Evolutionary conservation across 2,888 invertebrate species (phyloP).

Genomic region (Caenorhabditis sp.): DNA sequence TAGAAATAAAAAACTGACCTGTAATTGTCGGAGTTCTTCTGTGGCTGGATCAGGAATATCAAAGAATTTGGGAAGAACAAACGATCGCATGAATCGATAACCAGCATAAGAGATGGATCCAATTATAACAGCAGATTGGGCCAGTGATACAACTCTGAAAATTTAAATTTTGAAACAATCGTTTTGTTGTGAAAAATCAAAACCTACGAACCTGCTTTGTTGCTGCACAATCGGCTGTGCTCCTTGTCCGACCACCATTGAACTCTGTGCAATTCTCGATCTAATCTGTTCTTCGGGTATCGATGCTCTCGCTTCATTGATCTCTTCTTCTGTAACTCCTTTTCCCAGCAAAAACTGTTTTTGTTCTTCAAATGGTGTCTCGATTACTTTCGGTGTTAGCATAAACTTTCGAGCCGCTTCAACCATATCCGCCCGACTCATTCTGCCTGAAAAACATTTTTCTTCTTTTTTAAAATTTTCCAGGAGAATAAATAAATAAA

Average conservation of each 20-base stretch:
- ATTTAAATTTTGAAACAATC: not conserved
- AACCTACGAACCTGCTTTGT: conserved; percentile 28
- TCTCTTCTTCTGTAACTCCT: conserved; percentile 65
- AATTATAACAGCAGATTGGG: conserved; percentile 61
- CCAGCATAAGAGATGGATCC: conserved; percentile 65
- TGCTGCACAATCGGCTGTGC: not conserved
- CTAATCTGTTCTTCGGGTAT: conserved; percentile 36
- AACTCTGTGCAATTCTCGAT: conserved; percentile 11
- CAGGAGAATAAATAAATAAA: not conserved
- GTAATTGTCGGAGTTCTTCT: conserved; percentile 53
- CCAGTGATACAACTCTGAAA: conserved; percentile 41
- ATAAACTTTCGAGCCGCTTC: conserved; percentile 66
- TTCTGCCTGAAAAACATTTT: not conserved
- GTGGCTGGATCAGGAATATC: conserved; percentile 65
- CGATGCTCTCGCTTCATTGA: conserved; percentile 47
- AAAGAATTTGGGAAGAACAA: conserved; percentile 66
- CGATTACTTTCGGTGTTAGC: conserved; percentile 60
- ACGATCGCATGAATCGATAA: conserved; percentile 64
- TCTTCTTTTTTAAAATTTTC: conserved; percentile 9
- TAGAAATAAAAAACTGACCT: too few species aligned
- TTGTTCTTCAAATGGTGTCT: conserved; percentile 66
- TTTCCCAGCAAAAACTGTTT: conserved; percentile 61
- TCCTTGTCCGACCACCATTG: not conserved
- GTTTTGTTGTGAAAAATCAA: not conserved
- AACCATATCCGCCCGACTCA: conserved; percentile 57